These are phyloP conservation scores for Eremobia ochroleuca DNA, from an alignment of 2,888 invertebrate species.

Conservation along the genomic window DNA sequence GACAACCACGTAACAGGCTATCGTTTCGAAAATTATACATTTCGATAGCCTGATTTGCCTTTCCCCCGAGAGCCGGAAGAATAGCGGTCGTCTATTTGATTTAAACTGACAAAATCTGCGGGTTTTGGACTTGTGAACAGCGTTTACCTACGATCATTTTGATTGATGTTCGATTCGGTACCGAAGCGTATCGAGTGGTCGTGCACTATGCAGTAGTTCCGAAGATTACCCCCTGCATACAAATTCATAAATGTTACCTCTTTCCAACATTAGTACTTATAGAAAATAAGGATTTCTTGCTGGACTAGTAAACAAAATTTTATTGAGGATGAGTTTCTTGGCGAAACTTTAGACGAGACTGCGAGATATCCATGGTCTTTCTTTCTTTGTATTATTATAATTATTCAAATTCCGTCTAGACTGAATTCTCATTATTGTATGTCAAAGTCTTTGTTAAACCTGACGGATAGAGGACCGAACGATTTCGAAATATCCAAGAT, in stretches of 20 bases:
- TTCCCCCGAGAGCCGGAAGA: no score
- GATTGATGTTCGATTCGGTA: no score
- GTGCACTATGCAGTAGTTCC: no score
- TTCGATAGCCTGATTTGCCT: no score
- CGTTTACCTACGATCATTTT: no score
- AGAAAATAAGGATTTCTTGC: neutral
- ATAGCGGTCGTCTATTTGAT: no score
- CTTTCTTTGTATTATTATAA: neutral
- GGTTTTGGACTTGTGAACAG: no score
- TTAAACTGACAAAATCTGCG: no score
- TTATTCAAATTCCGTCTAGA: neutral
- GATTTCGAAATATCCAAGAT: conserved; percentile 20
- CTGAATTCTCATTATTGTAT: conserved; percentile 13
- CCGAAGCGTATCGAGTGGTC: no score
- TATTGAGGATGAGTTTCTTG: neutral
- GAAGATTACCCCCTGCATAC: neutral
- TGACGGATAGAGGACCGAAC: neutral
- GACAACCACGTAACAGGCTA: no score
- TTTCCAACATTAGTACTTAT: neutral
- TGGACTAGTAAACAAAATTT: neutral
- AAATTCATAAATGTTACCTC: neutral
- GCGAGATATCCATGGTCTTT: neutral
- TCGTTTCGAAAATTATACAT: no score
- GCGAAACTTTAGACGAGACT: neutral
- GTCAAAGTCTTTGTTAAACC: neutral